phyloP scores from a whole-genome alignment of 2,888 invertebrate genomes.

The Geotrupes spiniger region DNA sequence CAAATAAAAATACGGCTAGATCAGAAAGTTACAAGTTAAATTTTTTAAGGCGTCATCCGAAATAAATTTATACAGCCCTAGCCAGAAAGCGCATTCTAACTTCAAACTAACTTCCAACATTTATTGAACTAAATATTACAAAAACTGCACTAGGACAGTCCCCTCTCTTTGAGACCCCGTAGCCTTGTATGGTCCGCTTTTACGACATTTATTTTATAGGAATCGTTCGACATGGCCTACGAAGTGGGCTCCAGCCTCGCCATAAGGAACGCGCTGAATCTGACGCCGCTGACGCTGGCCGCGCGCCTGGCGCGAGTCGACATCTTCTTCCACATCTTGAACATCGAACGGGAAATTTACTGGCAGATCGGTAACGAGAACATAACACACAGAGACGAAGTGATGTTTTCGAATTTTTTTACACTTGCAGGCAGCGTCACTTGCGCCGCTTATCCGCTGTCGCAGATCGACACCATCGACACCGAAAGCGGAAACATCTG shows the following conservation, averaged over 20 bases:
- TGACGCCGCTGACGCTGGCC: slow-evolving; percentile 90
- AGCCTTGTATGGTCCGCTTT: no score
- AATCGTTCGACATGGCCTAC: slow-evolving; percentile 91
- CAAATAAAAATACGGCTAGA: no score
- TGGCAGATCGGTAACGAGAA: slow-evolving; percentile 95
- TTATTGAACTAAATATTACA: no score
- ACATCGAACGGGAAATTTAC: slow-evolving; percentile 93
- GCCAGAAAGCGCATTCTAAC: no score
- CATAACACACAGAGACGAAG: no score
- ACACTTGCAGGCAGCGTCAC: slow-evolving; percentile 76
- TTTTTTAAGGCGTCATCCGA: no score
- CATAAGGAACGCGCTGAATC: slow-evolving; percentile 77
- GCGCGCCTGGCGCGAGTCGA: slow-evolving; percentile 91
- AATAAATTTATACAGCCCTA: no score
- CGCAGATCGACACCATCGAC: slow-evolving; percentile 94
- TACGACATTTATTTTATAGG: slow-evolving; percentile 54
- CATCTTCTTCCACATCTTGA: slow-evolving; percentile 96
- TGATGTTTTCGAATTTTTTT: no score
- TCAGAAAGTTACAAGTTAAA: no score
- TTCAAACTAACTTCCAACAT: no score
- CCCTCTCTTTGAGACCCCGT: no score
- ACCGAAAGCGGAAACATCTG: slow-evolving; percentile 88
- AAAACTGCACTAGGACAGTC: no score
- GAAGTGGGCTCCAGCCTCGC: slow-evolving; percentile 89
- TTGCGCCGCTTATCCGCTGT: slow-evolving; percentile 94